Base-by-base conservation (phyloP, 2,888 invertebrate genomes). In the Parapristionchus giblindavisi region DNA sequence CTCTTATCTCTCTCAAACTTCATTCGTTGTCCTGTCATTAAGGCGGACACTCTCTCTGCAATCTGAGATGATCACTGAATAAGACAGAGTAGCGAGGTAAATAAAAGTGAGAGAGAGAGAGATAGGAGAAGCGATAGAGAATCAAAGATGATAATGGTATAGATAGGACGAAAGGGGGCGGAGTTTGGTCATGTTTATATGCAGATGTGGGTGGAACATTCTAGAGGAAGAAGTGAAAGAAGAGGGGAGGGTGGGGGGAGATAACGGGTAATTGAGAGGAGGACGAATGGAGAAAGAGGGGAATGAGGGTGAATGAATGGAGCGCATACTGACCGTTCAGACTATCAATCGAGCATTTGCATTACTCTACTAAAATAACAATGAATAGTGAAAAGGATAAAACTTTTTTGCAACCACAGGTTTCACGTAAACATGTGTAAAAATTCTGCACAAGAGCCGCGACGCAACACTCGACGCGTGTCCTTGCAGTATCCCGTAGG, bases 41-140 rank as follows among this genome's bases (percentile, higher is more conserved):
- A n/a, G n/a, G n/a, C n/a, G n/a, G n/a, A n/a, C n/a, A n/a, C n/a
- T n/a, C n/a, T n/a, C n/a, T n/a, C n/a, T n/a, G n/a, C n/a, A n/a
- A n/a, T n/a, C n/a, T n/a, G n/a, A n/a, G n/a, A n/a, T n/a, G n/a
- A n/a, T n/a, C n/a, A n/a, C n/a, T n/a, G n/a, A n/a, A n/a, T n/a
- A n/a, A n/a, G n/a, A n/a, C n/a, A n/a, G n/a, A n/a, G n/a, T n/a
- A n/a, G n/a, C n/a, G n/a, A n/a, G n/a, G n/a, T n/a, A n/a, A n/a
- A n/a, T n/a, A 17, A 40, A 65, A 43, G 63, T 65, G 63, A n/a
- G 63, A 27, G 27, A 56, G 27, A 58, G 27, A 27, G 61, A 61
- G 36, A 36, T n/a, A 61, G 43, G 63, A 43, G 63, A 65, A 65
- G 21, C 43, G 17, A n/a, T 27, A 24, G 29, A n/a, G 21, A 32